Evolutionary conservation across 1,140 invertebrate genomes (phyloP).

Genomic region (Magallana angulata): DNA sequence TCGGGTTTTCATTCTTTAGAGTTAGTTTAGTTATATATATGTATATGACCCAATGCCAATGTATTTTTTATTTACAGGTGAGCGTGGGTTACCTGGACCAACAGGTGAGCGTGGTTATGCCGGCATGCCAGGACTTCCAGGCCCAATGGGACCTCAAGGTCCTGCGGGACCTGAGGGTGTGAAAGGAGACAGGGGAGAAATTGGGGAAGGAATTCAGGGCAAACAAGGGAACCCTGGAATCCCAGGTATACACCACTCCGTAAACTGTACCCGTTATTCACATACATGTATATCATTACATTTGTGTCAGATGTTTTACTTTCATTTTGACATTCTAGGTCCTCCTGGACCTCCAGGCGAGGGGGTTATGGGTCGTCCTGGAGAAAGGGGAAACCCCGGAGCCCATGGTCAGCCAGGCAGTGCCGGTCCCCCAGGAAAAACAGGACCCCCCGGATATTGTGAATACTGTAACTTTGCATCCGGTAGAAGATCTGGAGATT

Average conservation of each 20-base stretch:
- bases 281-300: neutral
- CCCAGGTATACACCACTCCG: slow-evolving; percentile 52
- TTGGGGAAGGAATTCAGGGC: slow-evolving; percentile 66
- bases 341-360: slow-evolving; percentile 71
- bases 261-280: too few species aligned
- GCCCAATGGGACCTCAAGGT: slow-evolving; percentile 70
- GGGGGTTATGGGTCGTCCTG: slow-evolving; percentile 68
- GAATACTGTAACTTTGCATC: slow-evolving; percentile 69
- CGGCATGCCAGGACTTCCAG: slow-evolving; percentile 71
- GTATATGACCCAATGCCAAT: neutral
- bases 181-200: slow-evolving; percentile 67
- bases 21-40: too few species aligned
- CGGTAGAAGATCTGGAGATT: slow-evolving; percentile 59
- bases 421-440: slow-evolving; percentile 68
- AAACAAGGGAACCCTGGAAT: slow-evolving; percentile 62
- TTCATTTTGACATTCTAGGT: slow-evolving; percentile 54
- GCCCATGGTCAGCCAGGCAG: slow-evolving; percentile 68
- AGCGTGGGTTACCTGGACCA: slow-evolving; percentile 68
- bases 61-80: slow-evolving; percentile 59
- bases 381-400: slow-evolving; percentile 70
- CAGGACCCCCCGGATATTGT: slow-evolving; percentile 73
- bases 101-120: slow-evolving; percentile 74
- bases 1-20: too few species aligned
- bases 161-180: slow-evolving; percentile 65
- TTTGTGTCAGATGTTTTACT: neutral